These are phyloP conservation scores for Rousettus madagascariensis DNA, from an alignment of 2,797 vertebrate species.

Conservation along the genomic window DNA sequence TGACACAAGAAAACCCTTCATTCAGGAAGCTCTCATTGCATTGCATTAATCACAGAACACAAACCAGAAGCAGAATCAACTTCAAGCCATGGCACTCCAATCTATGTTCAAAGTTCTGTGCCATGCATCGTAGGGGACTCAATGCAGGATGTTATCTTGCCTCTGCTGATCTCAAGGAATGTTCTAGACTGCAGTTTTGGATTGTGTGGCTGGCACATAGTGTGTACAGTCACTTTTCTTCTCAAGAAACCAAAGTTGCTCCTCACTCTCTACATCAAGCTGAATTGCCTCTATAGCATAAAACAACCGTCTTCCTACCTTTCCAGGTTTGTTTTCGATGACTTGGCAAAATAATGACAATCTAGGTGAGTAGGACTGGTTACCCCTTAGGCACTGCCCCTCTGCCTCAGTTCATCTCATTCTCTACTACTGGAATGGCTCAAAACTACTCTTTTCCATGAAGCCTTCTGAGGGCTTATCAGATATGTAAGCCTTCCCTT, in stretches of 20 bases:
- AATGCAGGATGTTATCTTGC: neutral
- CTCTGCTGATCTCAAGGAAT: neutral
- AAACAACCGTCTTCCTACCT: neutral
- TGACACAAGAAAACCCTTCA: neutral
- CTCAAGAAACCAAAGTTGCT: neutral
- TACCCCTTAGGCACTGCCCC: neutral
- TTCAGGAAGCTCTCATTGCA: neutral
- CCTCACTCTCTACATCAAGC: neutral
- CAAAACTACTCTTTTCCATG: neutral
- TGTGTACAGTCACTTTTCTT: neutral
- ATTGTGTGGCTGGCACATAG: neutral
- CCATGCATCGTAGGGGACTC: neutral
- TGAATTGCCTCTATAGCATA: neutral
- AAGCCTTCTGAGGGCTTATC: neutral
- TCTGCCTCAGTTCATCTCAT: neutral
- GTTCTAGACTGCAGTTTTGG: neutral
- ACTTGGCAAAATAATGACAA: neutral
- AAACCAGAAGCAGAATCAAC: neutral
- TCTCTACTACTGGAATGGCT: neutral
- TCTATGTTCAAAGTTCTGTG: neutral
- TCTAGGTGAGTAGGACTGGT: neutral
- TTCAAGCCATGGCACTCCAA: neutral
- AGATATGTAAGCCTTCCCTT: too few species aligned
- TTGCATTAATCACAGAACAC: neutral
- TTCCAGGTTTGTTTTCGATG: neutral